Conservation (phyloP, 2,888 invertebrate species). For the Philereme vetulata region DNA sequence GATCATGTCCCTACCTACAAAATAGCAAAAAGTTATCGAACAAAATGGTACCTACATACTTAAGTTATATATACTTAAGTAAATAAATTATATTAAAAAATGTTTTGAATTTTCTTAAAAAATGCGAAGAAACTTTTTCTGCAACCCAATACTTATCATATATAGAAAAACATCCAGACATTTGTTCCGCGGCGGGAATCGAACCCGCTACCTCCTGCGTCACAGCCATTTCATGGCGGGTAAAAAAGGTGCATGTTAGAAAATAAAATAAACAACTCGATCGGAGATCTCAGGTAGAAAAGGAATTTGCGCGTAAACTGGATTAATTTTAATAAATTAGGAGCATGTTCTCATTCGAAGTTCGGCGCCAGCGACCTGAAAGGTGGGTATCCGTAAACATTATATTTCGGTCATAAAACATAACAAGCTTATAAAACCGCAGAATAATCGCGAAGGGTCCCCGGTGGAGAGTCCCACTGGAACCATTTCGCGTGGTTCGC, state of each 20-base stretch:
- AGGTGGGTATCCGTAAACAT: slow-evolving; percentile 66
- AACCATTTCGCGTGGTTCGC: slow-evolving; percentile 72
- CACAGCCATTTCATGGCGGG: too few species aligned
- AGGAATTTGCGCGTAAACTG: slow-evolving; percentile 44
- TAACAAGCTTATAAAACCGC: slow-evolving; percentile 82
- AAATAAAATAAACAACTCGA: slow-evolving; percentile 34
- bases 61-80: too few species aligned
- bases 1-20: too few species aligned
- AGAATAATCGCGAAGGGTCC: slow-evolving; percentile 76
- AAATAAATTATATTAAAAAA: too few species aligned
- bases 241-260: not conserved
- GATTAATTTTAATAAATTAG: slow-evolving; percentile 54
- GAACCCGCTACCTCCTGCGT: too few species aligned
- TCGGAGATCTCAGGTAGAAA: slow-evolving; percentile 25
- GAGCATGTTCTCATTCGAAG: slow-evolving; percentile 48
- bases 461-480: slow-evolving; percentile 67
- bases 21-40: too few species aligned
- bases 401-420: slow-evolving; percentile 74
- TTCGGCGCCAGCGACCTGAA: slow-evolving; percentile 45
- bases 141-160: too few species aligned
- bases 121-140: too few species aligned
- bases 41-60: too few species aligned
- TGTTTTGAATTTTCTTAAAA: too few species aligned
- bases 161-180: too few species aligned
- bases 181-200: too few species aligned